Evolutionary conservation across 1,140 invertebrate genomes (phyloP).

Genomic region (Argopecten irradians): DNA sequence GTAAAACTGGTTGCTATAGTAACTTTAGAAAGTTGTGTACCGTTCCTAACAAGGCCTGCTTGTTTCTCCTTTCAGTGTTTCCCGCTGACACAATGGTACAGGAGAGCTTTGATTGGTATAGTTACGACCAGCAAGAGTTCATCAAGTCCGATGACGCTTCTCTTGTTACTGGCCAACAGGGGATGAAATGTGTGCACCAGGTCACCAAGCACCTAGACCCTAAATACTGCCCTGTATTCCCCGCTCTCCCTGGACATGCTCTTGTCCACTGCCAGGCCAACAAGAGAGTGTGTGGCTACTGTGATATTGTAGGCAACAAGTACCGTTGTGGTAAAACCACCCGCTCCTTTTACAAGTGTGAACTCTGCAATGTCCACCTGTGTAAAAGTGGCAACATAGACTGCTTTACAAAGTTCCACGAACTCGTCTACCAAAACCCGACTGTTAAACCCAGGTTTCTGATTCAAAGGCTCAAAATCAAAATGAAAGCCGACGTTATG

Average conservation of each 20-base stretch:
- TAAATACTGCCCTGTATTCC: not conserved
- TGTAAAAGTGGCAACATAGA: not conserved
- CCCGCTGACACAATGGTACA: not conserved
- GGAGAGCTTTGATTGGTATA: not conserved
- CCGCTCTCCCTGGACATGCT: not conserved
- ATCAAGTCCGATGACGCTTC: not conserved
- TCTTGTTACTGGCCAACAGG: not conserved
- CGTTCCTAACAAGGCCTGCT: constrained; percentile 4
- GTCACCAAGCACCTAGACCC: not conserved
- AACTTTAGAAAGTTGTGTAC: not conserved
- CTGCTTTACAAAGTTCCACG: not conserved
- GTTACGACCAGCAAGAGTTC: not conserved
- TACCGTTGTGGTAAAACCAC: not conserved
- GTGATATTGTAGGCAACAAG: constrained; percentile 7
- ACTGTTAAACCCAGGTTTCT: not conserved
- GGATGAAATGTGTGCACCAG: constrained; percentile 20
- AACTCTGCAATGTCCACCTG: constrained; percentile 6
- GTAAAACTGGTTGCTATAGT: constrained; percentile 5
- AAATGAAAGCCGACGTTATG: not conserved
- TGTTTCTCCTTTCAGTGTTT: not conserved
- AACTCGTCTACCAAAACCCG: not conserved
- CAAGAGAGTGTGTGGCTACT: constrained; percentile 4
- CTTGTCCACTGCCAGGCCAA: not conserved
- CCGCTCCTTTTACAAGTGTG: not conserved
- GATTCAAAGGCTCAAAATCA: not conserved